Conservation (phyloP, 2,797 vertebrate species). For the Sebastes steindachneri region DNA sequence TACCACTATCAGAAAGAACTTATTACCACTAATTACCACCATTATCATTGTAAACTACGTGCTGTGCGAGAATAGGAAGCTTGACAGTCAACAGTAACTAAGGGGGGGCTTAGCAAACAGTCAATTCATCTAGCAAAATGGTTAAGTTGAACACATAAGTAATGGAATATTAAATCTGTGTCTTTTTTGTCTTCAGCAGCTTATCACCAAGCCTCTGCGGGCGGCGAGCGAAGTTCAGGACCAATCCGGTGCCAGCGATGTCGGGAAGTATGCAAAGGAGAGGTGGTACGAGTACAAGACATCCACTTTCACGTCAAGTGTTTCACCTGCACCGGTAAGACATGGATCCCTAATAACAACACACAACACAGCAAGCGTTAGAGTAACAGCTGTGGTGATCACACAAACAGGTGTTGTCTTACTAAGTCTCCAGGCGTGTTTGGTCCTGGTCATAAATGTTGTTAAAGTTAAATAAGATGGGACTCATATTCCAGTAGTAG, state of each 20-base stretch:
- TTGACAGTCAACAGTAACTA: neutral
- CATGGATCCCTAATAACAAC: neutral
- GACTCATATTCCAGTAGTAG: conserved; percentile 9
- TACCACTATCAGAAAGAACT: neutral
- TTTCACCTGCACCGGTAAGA: conserved; percentile 99
- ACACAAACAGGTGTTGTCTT: neutral
- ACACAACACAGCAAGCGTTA: neutral
- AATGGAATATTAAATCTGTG: neutral
- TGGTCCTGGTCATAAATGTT: neutral
- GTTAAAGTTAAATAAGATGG: neutral
- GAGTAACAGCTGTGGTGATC: neutral
- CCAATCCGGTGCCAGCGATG: conserved; percentile 96
- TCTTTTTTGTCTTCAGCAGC: conserved; percentile 77
- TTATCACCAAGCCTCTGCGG: conserved; percentile 87
- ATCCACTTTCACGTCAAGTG: conserved; percentile 98
- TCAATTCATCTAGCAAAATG: neutral
- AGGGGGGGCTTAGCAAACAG: neutral
- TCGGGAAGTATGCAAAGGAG: conserved; percentile 94
- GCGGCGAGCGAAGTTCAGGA: conserved; percentile 80
- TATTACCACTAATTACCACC: neutral
- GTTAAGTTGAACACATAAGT: neutral
- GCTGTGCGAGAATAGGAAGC: neutral
- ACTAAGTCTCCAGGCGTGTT: neutral
- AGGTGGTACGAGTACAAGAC: conserved; percentile 96
- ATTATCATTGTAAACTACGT: neutral